phyloP scores from a whole-genome alignment of 2,113 vertebrate species.

The Chascanopsetta lugubris region DNA sequence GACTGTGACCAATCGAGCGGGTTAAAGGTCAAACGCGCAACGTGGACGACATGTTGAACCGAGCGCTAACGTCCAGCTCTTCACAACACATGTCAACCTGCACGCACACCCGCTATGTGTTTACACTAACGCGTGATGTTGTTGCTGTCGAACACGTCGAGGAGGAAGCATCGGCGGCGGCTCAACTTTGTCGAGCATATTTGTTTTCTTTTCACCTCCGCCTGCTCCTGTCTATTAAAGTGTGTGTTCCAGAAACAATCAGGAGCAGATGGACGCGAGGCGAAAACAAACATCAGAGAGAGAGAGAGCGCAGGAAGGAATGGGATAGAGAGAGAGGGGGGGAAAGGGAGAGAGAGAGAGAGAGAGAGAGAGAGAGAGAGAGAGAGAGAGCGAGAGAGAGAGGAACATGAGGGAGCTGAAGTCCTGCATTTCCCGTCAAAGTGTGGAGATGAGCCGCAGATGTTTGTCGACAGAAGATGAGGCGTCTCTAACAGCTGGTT shows the following conservation, averaged over 20 bases:
- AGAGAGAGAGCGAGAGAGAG: conserved; percentile 9
- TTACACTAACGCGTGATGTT: not conserved
- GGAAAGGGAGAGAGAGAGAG: conserved; percentile 63
- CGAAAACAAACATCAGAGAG: conserved; percentile 85
- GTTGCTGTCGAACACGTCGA: not conserved
- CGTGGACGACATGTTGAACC: conserved; percentile 34
- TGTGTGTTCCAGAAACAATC: conserved; percentile 82
- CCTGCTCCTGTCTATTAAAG: conserved; percentile 67
- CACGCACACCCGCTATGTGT: too few relatives aligned
- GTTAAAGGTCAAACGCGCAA: conserved; percentile 52
- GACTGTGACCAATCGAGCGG: conserved; percentile 42
- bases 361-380: conserved; percentile 15
- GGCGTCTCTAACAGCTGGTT: conserved; percentile 76
- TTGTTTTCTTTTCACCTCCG: conserved; percentile 73
- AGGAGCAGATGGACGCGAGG: conserved; percentile 89
- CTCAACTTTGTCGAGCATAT: conserved; percentile 19
- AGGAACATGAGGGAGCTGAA: conserved; percentile 79
- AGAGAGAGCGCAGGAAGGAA: conserved; percentile 55
- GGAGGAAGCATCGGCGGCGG: not conserved
- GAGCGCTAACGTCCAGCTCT: not conserved
- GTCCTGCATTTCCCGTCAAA: conserved; percentile 90
- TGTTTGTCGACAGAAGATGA: conserved; percentile 86
- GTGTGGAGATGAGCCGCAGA: conserved; percentile 88
- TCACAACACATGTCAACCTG: not conserved
- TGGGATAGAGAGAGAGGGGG: not conserved